Evolutionary conservation across 2,113 vertebrate genomes (phyloP).

Genomic region (Dromas ardeola): DNA sequence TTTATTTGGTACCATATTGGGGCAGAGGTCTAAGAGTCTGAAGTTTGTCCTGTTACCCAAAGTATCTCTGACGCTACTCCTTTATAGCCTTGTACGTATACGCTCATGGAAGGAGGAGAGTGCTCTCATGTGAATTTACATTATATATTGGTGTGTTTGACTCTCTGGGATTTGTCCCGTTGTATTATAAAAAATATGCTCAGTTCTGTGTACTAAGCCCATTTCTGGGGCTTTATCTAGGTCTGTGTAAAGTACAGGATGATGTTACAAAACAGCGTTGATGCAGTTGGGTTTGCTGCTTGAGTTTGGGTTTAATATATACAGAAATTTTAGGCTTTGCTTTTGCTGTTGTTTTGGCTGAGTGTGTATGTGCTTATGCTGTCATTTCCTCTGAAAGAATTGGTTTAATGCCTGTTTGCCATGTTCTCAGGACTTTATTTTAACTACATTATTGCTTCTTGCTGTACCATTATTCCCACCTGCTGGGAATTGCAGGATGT

Average conservation of each 20-base stretch:
- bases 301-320: neutral
- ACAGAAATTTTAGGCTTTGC: neutral
- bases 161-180: neutral
- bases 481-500: neutral
- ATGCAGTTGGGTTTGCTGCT: neutral
- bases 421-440: neutral
- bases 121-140: fast-evolving
- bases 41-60: neutral
- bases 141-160: neutral
- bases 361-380: neutral
- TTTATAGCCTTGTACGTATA: fast-evolving
- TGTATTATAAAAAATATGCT: neutral
- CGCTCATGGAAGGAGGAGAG: neutral
- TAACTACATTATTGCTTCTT: neutral
- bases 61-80: neutral
- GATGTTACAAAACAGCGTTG: neutral
- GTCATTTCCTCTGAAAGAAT: neutral
- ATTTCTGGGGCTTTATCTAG: neutral
- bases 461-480: neutral
- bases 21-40: neutral
- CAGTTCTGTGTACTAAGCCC: neutral
- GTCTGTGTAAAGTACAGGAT: neutral
- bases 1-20: neutral
- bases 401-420: neutral
- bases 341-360: neutral